These are phyloP conservation scores for Balaeniceps rex DNA, from an alignment of 2,113 vertebrate genomes.

Conservation along the genomic window DNA sequence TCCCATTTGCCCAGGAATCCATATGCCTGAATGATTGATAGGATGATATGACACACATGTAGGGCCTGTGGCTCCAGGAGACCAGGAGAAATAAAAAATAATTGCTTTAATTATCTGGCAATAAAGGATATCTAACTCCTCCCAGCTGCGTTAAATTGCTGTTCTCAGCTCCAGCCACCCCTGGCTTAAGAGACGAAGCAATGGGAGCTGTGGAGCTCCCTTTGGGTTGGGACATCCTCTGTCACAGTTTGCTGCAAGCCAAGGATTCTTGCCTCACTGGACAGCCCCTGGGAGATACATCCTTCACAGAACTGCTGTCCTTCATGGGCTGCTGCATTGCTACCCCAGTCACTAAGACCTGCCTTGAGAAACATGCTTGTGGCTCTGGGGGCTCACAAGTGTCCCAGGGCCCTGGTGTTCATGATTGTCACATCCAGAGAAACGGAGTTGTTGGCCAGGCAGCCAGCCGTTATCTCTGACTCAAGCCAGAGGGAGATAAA, in stretches of 20 bases:
- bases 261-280: neutral
- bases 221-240: neutral
- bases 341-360: neutral
- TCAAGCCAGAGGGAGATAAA: neutral
- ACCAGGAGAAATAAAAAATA: neutral
- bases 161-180: neutral
- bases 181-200: neutral
- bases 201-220: neutral
- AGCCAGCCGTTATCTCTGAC: neutral
- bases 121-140: neutral
- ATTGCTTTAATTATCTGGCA: neutral
- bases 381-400: neutral
- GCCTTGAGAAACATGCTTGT: accelerated
- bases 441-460: neutral
- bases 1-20: neutral
- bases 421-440: neutral
- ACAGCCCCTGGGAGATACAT: neutral
- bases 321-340: neutral
- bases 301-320: neutral
- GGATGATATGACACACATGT: neutral
- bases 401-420: neutral
- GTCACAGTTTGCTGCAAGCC: neutral
- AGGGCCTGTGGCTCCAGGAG: neutral
- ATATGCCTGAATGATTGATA: neutral
- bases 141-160: neutral